Evolutionary conservation across 1,140 invertebrate genomes (phyloP), one percentile per base, ranked within the genome.

Genomic region (Episyrphus balteatus): DNA sequence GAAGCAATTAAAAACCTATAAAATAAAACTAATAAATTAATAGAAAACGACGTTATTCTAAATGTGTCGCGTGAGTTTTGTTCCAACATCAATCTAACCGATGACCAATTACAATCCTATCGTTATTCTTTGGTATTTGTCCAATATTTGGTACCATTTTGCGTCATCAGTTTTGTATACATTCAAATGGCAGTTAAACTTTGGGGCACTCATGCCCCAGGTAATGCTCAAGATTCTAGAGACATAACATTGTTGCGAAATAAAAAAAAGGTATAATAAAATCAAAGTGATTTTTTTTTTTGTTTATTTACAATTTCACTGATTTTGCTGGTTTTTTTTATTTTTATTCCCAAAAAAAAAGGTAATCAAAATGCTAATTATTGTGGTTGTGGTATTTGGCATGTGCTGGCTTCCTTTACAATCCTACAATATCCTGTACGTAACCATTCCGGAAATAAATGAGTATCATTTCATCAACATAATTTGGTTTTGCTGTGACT

Each of bases 351-450:
- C 34, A 17, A 36, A 9, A 30, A 68, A 67, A 6, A 72, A 88
- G 84, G 85, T 88, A 12, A 88, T 90, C 53, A 88, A 88, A 73
- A 88, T 89, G 85, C 67, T 89, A 46, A 80, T 86, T 11, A 79
- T 87, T 32, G 84, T 90, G 2, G 86, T 89, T 13, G 74, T 81
- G 9, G 70, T 88, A 5, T 90, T 89, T 55, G 83, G 81, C 1
- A 57, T 88, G 5, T 88, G 84, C 59, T 90, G 86, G 86, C 69
- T 88, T 18, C 86, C 86, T 1, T 71, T 88, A 41, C 86, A 89
- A 58, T 78, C 75, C 15, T 91, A 85, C 63, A 82, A 81, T 68
- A 75, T 85, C 52, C 68, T 86, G 33, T 78, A 80, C 52, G 78
- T 82, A 38, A 79, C 81, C 37, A 79, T 80, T 56, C 77, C 79